Conservation (phyloP, 2,113 vertebrate genomes). For the Dendropsophus ebraccatus region DNA sequence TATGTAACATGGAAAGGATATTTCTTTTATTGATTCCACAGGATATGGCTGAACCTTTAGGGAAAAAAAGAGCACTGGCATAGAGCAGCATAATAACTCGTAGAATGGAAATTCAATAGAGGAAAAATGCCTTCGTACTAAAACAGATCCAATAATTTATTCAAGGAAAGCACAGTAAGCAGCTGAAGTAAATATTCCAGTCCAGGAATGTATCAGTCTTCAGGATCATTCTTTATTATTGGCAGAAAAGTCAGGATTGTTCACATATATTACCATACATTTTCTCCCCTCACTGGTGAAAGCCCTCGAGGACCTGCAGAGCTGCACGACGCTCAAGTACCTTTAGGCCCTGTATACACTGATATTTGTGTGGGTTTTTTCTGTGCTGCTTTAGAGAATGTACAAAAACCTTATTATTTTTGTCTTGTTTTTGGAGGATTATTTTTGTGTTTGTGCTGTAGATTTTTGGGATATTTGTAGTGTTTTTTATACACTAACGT, state of each 20-base stretch:
- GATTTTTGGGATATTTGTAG: too few species aligned
- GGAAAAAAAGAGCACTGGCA: neutral
- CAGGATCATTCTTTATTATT: conserved; percentile 35
- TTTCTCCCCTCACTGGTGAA: neutral
- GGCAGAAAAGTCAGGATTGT: conserved; percentile 8
- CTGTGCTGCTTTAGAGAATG: neutral
- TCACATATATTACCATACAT: conserved; percentile 27
- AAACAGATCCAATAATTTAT: conserved; percentile 6
- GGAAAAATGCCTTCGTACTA: conserved; percentile 8
- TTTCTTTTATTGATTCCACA: neutral
- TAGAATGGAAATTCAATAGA: conserved; percentile 1
- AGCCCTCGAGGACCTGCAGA: neutral
- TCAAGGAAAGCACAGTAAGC: neutral
- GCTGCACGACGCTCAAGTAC: neutral
- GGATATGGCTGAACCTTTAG: neutral
- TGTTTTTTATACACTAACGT: too few species aligned
- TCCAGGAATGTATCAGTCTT: conserved; percentile 25
- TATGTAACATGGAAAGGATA: neutral
- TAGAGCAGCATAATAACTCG: neutral
- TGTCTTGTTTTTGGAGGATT: too few species aligned
- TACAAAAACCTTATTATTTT: too few species aligned
- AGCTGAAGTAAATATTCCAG: neutral
- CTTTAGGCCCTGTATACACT: neutral
- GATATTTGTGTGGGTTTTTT: neutral
- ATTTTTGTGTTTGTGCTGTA: too few species aligned